Conservation (phyloP, 1,140 invertebrate species). For the Coenobita brevimanus region DNA sequence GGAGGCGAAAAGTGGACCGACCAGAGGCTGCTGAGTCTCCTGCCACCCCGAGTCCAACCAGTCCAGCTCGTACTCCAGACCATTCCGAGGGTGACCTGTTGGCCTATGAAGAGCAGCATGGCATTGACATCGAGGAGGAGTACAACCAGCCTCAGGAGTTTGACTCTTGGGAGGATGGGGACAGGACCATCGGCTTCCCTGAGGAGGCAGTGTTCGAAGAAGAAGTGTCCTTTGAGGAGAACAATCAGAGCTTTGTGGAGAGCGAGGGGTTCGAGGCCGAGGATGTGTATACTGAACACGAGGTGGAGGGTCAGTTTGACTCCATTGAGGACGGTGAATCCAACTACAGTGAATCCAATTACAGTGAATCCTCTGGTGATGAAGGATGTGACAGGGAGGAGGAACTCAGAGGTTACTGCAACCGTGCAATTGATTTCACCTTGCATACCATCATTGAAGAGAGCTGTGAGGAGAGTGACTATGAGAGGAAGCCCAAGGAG, state of each 20-base stretch:
- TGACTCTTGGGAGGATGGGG: conserved; percentile 56
- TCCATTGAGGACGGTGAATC: conserved; percentile 70
- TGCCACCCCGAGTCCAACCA: conserved; percentile 22
- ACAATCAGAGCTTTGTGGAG: conserved; percentile 44
- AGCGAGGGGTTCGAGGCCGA: conserved; percentile 49
- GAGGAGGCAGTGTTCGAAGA: conserved; percentile 54
- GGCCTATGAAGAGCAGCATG: conserved; percentile 62
- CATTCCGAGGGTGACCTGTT: conserved; percentile 65
- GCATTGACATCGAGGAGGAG: conserved; percentile 42
- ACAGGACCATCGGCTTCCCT: conserved; percentile 29
- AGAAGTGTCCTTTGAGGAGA: conserved; percentile 57
- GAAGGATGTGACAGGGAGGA: conserved; percentile 82
- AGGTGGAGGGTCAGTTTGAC: conserved; percentile 64
- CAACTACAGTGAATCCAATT: conserved; percentile 70
- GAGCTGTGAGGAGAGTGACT: conserved; percentile 89
- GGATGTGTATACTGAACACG: conserved; percentile 55
- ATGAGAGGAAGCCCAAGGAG: conserved; percentile 79
- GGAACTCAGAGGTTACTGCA: conserved; percentile 83
- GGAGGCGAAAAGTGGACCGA: conserved; percentile 52
- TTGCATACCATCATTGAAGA: conserved; percentile 95
- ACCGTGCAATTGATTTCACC: conserved; percentile 86
- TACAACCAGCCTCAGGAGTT: conserved; percentile 31
- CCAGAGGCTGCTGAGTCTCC: conserved; percentile 50
- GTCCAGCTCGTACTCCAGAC: conserved; percentile 52
- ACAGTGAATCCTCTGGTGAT: conserved; percentile 71